Percentiles rank a stretch among this genome's conserved stretches.
Evolutionary conservation across 35 echinoderm and acorn worm genomes (phyloP).

Genomic region (Amphiura filiformis): DNA sequence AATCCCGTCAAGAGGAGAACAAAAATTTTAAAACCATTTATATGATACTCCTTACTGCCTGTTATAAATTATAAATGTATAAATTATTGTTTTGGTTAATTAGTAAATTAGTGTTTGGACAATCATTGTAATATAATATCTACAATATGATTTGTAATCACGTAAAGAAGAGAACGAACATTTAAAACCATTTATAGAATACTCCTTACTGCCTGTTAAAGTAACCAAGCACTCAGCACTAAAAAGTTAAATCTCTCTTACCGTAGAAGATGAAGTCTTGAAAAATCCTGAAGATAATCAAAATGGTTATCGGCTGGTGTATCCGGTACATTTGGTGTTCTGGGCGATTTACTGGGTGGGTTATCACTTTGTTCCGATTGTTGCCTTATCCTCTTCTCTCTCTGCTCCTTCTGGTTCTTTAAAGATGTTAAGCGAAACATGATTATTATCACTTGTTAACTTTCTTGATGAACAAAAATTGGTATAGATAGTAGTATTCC

Average conservation of each 20-base stretch:
- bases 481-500: neutral
- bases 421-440: constrained; percentile 9
- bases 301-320: neutral
- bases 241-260: neutral
- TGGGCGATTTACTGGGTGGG: neutral
- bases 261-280: neutral
- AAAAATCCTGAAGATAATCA: neutral
- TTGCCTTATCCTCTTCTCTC: neutral
- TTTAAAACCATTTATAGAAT: too few species aligned
- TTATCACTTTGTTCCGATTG: neutral
- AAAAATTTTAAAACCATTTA: too few species aligned
- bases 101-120: too few species aligned
- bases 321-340: neutral
- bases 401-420: neutral
- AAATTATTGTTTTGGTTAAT: too few species aligned
- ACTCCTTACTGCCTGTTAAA: too few species aligned
- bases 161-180: too few species aligned
- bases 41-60: too few species aligned
- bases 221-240: too few species aligned
- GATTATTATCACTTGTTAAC: neutral
- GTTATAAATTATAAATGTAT: too few species aligned
- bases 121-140: too few species aligned
- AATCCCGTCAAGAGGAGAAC: too few species aligned
- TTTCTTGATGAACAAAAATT: neutral
- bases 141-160: too few species aligned